These are phyloP conservation scores for Proisotoma minuta DNA, from an alignment of 2,888 invertebrate genomes.

Conservation along the genomic window DNA sequence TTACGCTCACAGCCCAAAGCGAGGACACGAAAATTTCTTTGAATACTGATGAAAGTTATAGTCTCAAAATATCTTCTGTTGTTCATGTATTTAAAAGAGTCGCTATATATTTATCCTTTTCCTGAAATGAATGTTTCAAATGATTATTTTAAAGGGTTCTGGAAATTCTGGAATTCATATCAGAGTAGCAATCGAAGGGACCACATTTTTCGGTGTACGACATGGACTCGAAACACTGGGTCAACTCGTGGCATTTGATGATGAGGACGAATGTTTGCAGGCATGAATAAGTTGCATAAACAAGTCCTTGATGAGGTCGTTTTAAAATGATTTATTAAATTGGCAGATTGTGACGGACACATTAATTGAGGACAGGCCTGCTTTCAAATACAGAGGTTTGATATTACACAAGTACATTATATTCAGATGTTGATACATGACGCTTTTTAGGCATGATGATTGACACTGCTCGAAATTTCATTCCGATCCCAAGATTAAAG, in stretches of 20 bases:
- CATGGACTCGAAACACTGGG: slow-evolving; percentile 45
- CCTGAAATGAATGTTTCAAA: too few relatives aligned
- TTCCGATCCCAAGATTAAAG: slow-evolving; percentile 62
- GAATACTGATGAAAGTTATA: slow-evolving; percentile 44
- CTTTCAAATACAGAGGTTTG: slow-evolving; percentile 57
- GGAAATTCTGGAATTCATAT: slow-evolving; percentile 22
- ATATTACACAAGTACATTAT: too few relatives aligned
- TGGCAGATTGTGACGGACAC: slow-evolving; percentile 58
- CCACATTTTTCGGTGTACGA: slow-evolving; percentile 45
- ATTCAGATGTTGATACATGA: too few relatives aligned
- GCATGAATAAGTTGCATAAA: too few relatives aligned
- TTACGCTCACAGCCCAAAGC: slow-evolving; percentile 37
- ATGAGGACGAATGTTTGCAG: slow-evolving; percentile 53
- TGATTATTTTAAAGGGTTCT: slow-evolving; percentile 5
- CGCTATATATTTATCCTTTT: too few relatives aligned
- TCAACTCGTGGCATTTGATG: slow-evolving; percentile 55
- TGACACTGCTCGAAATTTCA: slow-evolving; percentile 54
- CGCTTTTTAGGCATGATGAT: too few relatives aligned
- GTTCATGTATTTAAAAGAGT: slow-evolving; percentile 31
- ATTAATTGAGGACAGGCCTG: slow-evolving; percentile 60
- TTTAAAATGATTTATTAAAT: neutral
- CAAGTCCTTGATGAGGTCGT: neutral
- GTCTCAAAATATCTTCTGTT: slow-evolving; percentile 35
- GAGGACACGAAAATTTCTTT: slow-evolving; percentile 40
- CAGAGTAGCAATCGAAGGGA: slow-evolving; percentile 32